Evolutionary conservation across 2,113 vertebrate genomes (phyloP).

Genomic region (Lepus europaeus): DNA sequence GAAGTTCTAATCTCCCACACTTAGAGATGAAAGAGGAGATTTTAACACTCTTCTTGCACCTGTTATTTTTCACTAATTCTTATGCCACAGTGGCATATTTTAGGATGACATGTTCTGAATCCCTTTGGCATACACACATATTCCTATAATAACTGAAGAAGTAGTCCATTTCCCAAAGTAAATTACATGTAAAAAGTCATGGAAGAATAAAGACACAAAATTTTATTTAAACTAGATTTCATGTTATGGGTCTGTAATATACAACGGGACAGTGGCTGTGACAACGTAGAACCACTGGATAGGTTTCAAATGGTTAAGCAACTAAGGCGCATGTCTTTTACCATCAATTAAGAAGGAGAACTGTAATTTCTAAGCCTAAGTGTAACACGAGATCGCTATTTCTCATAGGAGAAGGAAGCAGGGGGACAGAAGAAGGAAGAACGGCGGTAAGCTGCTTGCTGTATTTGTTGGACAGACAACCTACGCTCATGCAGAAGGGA

Average conservation of each 20-base stretch:
- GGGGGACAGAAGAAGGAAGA: background rate
- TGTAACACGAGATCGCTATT: background rate
- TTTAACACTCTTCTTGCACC: background rate
- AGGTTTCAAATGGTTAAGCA: background rate
- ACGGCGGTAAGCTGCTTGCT: background rate
- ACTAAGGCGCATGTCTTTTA: background rate
- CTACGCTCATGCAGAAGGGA: background rate
- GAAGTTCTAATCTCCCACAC: background rate
- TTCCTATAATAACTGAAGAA: background rate
- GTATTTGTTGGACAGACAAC: background rate
- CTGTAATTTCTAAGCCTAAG: background rate
- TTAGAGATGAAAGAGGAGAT: background rate
- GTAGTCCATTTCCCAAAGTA: background rate
- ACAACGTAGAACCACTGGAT: background rate
- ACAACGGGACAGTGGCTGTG: background rate
- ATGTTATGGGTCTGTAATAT: background rate
- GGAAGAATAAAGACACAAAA: background rate
- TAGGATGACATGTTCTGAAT: background rate
- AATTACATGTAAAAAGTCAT: background rate
- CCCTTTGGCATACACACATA: background rate
- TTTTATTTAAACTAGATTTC: background rate
- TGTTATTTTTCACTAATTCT: background rate
- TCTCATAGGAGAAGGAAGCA: background rate
- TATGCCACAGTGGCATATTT: background rate
- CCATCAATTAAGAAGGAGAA: background rate